These are phyloP conservation scores for Nomada ferruginata DNA, from an alignment of 2,888 invertebrate species.

Conservation along the genomic window DNA sequence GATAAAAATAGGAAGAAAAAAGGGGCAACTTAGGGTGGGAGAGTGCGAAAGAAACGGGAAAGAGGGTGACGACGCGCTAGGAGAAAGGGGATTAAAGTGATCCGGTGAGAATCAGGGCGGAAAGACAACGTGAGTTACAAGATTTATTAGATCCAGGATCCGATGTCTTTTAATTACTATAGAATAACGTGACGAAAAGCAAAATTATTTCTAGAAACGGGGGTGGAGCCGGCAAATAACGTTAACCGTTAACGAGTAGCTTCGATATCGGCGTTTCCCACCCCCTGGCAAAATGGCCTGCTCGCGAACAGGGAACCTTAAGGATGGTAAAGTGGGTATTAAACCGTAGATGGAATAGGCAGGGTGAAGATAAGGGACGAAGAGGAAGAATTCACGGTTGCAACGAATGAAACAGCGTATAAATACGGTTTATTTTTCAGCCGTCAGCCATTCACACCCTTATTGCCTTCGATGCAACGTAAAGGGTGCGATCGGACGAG, in stretches of 20 bases:
- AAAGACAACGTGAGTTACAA: constrained; percentile 60
- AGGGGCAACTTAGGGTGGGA: background rate
- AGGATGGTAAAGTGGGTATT: constrained; percentile 53
- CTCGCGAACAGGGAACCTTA: constrained; percentile 17
- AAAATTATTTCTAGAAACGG: constrained; percentile 33
- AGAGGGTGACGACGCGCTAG: constrained; percentile 14
- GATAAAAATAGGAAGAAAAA: constrained; percentile 29
- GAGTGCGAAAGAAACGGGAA: constrained; percentile 22
- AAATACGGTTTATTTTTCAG: constrained; percentile 51
- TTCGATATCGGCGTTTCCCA: constrained; percentile 45
- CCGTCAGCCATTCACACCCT: constrained; percentile 32
- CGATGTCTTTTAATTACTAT: constrained; percentile 60
- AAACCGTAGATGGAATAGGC: constrained; percentile 50
- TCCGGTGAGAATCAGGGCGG: constrained; percentile 63
- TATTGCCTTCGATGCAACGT: constrained; percentile 34
- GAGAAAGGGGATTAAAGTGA: constrained; percentile 54
- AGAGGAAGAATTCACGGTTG: constrained; percentile 23
- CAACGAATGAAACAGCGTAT: constrained; percentile 38
- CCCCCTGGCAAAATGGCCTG: constrained; percentile 25
- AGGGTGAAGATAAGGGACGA: constrained; percentile 31
- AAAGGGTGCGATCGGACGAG: constrained; percentile 1
- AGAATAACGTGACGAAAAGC: constrained; percentile 48
- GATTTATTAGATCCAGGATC: constrained; percentile 59
- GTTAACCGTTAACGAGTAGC: constrained; percentile 50
- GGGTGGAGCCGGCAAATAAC: constrained; percentile 20